A percentile compares a stretch with the other conserved stretches of the same genome.
Conservation (phyloP, 2,797 vertebrate genomes). For the Hyperoplus immaculatus region DNA sequence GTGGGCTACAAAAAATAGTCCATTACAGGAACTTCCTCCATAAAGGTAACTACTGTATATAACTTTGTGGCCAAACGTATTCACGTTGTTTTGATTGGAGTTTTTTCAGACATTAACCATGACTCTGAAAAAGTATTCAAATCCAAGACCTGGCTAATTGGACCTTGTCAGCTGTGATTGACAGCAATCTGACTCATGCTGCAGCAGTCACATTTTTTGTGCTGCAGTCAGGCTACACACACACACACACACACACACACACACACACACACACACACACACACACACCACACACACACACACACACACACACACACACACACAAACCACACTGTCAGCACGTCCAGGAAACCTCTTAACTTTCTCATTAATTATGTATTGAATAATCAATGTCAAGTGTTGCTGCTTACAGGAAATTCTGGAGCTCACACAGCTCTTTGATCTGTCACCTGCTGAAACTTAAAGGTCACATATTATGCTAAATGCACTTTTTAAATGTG, state of each 20-base stretch:
- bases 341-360: slow-evolving; percentile 57
- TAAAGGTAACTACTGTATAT: too few relatives aligned
- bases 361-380: slow-evolving; percentile 72
- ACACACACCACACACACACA: slow-evolving; percentile 39
- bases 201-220: slow-evolving; percentile 18
- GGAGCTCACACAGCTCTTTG: slow-evolving; percentile 30
- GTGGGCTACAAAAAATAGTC: too few relatives aligned
- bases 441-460: slow-evolving; percentile 36
- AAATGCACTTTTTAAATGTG: too few relatives aligned
- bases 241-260: slow-evolving; percentile 32
- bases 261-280: slow-evolving; percentile 29
- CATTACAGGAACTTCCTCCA: too few relatives aligned
- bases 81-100: too few relatives aligned
- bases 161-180: slow-evolving; percentile 36
- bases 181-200: slow-evolving; percentile 47
- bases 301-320: slow-evolving; percentile 29
- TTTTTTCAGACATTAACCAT: too few relatives aligned
- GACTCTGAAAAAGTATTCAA: too few relatives aligned
- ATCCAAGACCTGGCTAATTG: slow-evolving; percentile 7
- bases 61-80: too few relatives aligned
- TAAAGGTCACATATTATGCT: too few relatives aligned
- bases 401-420: slow-evolving; percentile 65
- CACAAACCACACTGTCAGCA: slow-evolving; percentile 28
- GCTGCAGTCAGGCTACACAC: not conserved
- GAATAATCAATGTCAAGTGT: slow-evolving; percentile 51